Evolutionary conservation across 2,888 invertebrate genomes (phyloP).

Genomic region (Eudiplozoon nipponicum): DNA sequence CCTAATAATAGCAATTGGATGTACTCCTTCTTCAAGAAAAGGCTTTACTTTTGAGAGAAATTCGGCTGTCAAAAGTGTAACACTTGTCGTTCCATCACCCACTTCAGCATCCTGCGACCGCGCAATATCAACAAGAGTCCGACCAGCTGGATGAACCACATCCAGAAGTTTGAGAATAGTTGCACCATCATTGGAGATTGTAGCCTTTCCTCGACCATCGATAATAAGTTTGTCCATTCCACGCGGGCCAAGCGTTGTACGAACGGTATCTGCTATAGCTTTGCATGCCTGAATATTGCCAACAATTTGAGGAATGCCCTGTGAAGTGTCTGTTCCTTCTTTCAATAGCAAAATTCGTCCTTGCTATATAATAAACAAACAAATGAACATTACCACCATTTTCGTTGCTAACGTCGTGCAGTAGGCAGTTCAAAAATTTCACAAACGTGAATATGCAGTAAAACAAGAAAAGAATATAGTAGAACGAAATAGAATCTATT

Average conservation of each 20-base stretch:
- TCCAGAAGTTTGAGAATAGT: slow-evolving; percentile 91
- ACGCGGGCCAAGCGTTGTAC: slow-evolving; percentile 80
- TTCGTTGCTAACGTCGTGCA: too few relatives aligned
- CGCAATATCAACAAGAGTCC: slow-evolving; percentile 82
- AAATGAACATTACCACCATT: too few relatives aligned
- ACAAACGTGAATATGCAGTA: too few relatives aligned
- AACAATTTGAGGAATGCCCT: slow-evolving; percentile 71
- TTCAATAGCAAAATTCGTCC: slow-evolving; percentile 79
- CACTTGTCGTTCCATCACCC: slow-evolving; percentile 90
- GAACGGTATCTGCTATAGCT: slow-evolving; percentile 59
- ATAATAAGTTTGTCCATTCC: slow-evolving; percentile 98
- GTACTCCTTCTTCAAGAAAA: slow-evolving; percentile 75
- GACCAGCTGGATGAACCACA: slow-evolving; percentile 85
- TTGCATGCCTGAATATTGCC: slow-evolving; percentile 92
- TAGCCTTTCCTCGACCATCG: slow-evolving; percentile 56
- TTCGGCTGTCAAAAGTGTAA: slow-evolving; percentile 72
- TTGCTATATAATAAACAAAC: too few relatives aligned
- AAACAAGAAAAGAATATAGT: too few relatives aligned
- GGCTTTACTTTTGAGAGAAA: slow-evolving; percentile 68
- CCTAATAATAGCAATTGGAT: slow-evolving; percentile 62
- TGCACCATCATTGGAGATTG: slow-evolving; percentile 93
- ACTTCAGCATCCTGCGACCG: slow-evolving; percentile 57
- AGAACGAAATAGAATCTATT: too few relatives aligned
- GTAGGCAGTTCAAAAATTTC: too few relatives aligned
- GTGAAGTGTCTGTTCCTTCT: slow-evolving; percentile 66